These are phyloP conservation scores for Sebastes steindachneri DNA, from an alignment of 2,797 vertebrate species.

Conservation along the genomic window DNA sequence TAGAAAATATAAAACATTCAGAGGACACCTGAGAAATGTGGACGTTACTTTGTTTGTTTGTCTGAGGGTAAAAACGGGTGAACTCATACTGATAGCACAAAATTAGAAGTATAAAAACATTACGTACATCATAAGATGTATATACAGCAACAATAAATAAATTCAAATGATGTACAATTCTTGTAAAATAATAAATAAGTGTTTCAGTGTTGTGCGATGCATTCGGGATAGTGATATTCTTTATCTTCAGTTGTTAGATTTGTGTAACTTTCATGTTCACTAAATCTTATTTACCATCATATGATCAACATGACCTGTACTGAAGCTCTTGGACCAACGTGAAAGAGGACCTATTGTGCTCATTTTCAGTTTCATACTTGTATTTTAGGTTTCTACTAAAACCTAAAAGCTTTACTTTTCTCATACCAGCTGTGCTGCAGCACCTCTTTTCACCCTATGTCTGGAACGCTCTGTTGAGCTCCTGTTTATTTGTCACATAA, in stretches of 20 bases:
- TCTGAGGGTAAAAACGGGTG: constrained; percentile 46
- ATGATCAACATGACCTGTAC: constrained; percentile 19
- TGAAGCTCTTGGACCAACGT: neutral
- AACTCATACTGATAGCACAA: constrained; percentile 45
- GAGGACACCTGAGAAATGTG: constrained; percentile 83
- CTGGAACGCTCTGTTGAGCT: no score
- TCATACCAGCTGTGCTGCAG: no score
- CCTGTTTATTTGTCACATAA: no score
- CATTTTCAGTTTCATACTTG: no score
- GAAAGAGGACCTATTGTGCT: neutral
- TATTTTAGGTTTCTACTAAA: no score
- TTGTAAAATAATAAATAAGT: constrained; percentile 22
- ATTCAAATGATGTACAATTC: constrained; percentile 8
- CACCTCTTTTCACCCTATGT: no score
- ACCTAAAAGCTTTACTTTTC: no score
- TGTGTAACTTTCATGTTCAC: constrained; percentile 7
- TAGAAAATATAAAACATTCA: constrained; percentile 80
- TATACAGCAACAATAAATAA: constrained; percentile 37
- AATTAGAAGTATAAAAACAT: constrained; percentile 59
- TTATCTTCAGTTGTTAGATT: constrained; percentile 17
- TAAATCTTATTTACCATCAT: constrained; percentile 3
- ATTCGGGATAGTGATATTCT: constrained; percentile 25
- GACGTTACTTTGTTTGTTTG: constrained; percentile 46
- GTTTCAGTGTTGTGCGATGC: constrained; percentile 23
- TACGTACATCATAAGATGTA: constrained; percentile 35